phyloP scores from a whole-genome alignment of 1,140 invertebrate species.

The Cydia splendana region DNA sequence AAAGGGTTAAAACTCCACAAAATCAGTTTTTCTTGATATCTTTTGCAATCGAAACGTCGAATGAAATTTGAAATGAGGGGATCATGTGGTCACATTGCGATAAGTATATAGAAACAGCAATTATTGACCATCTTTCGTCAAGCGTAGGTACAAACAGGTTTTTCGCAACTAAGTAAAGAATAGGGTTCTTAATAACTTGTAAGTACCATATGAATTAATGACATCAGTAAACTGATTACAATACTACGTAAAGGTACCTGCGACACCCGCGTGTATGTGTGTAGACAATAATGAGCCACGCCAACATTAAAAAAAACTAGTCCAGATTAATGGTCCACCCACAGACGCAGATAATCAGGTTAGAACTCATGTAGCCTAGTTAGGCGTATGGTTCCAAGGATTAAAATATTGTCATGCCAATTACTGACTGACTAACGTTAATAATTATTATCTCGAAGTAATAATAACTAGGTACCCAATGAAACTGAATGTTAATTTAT shows the following conservation, averaged over 20 bases:
- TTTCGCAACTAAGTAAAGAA: background rate
- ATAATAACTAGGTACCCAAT: background rate
- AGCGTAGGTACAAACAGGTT: slow-evolving; percentile 22
- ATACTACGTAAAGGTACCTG: background rate
- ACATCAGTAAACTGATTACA: background rate
- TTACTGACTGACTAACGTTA: background rate
- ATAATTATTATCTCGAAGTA: background rate
- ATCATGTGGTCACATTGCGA: slow-evolving; percentile 2
- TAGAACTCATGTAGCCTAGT: background rate
- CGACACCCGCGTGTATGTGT: background rate
- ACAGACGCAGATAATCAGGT: background rate
- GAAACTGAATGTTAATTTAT: too few relatives aligned
- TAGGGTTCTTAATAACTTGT: background rate
- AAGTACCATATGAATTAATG: background rate
- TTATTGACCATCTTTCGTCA: slow-evolving; percentile 8
- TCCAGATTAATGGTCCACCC: slow-evolving; percentile 22
- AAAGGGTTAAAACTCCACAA: background rate
- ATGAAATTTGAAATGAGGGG: background rate
- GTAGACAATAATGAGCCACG: slow-evolving; percentile 2
- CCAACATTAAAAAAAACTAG: slow-evolving; percentile 18
- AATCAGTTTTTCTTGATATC: background rate
- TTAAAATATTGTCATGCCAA: background rate
- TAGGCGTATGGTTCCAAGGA: background rate
- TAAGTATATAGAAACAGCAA: background rate
- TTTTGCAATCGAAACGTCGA: background rate